phyloP scores from a whole-genome alignment of 2,113 vertebrate species.

The Onychostruthus taczanowskii region DNA sequence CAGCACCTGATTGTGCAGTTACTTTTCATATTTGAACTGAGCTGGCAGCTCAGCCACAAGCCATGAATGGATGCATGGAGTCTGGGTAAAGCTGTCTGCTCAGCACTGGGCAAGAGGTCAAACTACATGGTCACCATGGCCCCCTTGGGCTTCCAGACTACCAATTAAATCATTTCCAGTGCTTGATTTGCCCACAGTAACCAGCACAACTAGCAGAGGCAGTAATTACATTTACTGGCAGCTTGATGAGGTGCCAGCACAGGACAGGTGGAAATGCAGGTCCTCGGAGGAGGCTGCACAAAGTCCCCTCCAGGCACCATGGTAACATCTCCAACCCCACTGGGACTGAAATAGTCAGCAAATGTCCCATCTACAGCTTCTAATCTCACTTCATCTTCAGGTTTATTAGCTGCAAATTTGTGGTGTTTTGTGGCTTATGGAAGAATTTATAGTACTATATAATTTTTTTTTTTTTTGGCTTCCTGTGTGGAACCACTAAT shows the following conservation, averaged over 20 bases:
- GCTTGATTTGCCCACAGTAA: not conserved
- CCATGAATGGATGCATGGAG: not conserved
- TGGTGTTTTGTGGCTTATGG: constrained; percentile 69
- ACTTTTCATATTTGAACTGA: not conserved
- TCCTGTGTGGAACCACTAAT: constrained; percentile 72
- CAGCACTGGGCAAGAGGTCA: not conserved
- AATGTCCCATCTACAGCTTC: constrained; percentile 32
- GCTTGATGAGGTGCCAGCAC: not conserved
- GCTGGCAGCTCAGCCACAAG: not conserved
- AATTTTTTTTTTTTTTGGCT: constrained; percentile 59
- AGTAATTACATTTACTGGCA: not conserved
- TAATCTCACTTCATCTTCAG: constrained; percentile 63
- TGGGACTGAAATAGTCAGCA: not conserved
- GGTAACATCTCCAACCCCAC: not conserved
- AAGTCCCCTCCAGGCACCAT: not conserved
- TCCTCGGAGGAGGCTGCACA: not conserved
- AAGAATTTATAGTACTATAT: constrained; percentile 74
- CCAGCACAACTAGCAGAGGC: not conserved
- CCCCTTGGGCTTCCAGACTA: not conserved
- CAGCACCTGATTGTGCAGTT: not conserved
- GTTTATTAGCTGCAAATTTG: constrained; percentile 76
- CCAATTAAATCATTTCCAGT: constrained; percentile 24
- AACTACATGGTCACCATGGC: not conserved
- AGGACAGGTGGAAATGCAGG: not conserved
- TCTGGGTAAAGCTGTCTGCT: not conserved